Base-by-base conservation (phyloP, 2,797 vertebrate genomes). In the Meriones psammophilus region DNA sequence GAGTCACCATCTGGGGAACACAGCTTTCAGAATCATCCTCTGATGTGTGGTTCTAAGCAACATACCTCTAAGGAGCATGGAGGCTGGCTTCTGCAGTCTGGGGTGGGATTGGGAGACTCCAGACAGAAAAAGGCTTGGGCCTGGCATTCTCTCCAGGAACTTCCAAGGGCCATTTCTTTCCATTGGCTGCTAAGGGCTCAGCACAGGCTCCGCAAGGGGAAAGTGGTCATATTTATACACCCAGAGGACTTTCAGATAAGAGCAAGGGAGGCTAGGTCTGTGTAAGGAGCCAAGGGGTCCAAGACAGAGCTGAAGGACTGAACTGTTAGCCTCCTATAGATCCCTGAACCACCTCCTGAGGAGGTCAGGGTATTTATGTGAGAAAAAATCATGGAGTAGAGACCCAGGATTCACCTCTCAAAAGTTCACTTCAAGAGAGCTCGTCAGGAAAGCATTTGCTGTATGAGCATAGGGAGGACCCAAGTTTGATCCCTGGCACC, bases 1-100 rank as follows among this genome's bases (percentile, higher is more conserved):
- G 92, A 93, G 81, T 89, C 90, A 92, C 93, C 46, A 22, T 94
- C 96, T 88, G 88, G 93, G 91, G 83, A 97, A 71, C 4, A 33
- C 22, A 66, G 86, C 83, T 96, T 95, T 73, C 93, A 96, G 96
- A 94, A 4, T 0, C 88, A 73, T 90, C 50, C 60, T 69, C 0
- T 4, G 56, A 62, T 81, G 56, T 74, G 87, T 36, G 22, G 77
- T 77, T 89, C 88, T 60, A 81, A 78, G 84, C 4, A 74, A 92
- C 87, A 87, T 88, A 68, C 84, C 56, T 50, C 24, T 62, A 26
- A 62, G 71, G 90, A 73, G 20, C 62, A 24, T 30, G 14, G 89
- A 36, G 74, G 4, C 77, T 92, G 64, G 62, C 26, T 91, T 30
- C 54, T 12, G 79, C 24, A 81, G 94, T 81, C 50, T 71, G 18